Evolutionary conservation across 2,888 invertebrate genomes (phyloP), one percentile per base, ranked within the genome.

Genomic region (Leucania comma): DNA sequence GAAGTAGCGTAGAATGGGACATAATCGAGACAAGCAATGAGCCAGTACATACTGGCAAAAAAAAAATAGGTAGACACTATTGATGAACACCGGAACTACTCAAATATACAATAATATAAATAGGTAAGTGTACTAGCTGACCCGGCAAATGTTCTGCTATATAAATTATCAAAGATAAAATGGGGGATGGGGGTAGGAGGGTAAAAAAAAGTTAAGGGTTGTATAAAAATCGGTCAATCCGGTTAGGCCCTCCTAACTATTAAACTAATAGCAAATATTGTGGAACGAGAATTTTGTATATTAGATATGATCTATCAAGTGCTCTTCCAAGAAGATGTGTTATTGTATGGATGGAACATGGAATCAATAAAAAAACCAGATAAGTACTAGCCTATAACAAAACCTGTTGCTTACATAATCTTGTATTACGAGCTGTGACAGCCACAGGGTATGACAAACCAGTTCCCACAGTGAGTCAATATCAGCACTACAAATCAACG

Each of bases 401-500:
- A 72, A 70, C 69, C 60, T 62, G 75, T 83, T 69, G 58, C 70
- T 82, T 84, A 81, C 54, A 79, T 79, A 83, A 83, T 69, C 56
- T 42, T 70, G 62, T 78, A 77, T 68, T 72, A 79, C 62, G 48
- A 24, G 58, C 61, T 50, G 56, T 53, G 63, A 80, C 77, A 80
- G 72, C 73, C 68, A 17, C 72, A 51, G 72, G 64, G 82, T 72
- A 72, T 74, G 59, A 64, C 62, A 81, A 83, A 82, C 83, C 80
- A 68, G 84, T 83, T 83, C 77, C 61, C 80, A 82, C 77, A 66
- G 57, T 84, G 75, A 79, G 67, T 83, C 84, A 80, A 75, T 75
- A 84, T 81, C 74, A 74, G 67, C 59, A 71, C 60, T 72, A 76
- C 60, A 72, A 77, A 79, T 68, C 72, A 70, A 79, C 54, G 58